Percentiles rank a stretch among this genome's conserved stretches.
Conservation (phyloP, 2,888 invertebrate species). For the Invenusta paracnida region DNA sequence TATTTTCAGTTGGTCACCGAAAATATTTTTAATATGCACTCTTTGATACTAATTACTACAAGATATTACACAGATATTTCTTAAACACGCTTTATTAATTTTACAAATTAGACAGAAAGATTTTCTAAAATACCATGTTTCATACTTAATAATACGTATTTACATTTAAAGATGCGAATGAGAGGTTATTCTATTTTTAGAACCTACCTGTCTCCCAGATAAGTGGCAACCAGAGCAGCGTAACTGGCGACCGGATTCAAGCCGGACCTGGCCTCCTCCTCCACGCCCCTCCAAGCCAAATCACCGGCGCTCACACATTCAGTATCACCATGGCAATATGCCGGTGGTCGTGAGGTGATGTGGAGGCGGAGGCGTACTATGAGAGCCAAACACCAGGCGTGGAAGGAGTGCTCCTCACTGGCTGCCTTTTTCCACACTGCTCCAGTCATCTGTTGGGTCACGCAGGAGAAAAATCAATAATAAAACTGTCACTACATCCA, state of each 20-base stretch:
- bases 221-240: background rate
- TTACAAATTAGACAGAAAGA: too few relatives aligned
- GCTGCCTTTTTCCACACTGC: background rate
- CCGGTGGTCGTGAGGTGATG: background rate
- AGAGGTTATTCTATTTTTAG: too few relatives aligned
- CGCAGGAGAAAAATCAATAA: background rate
- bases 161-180: too few relatives aligned
- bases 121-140: too few relatives aligned
- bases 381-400: conserved; percentile 36
- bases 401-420: conserved; percentile 35
- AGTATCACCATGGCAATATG: background rate
- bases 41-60: too few relatives aligned
- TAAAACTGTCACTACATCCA: too few relatives aligned
- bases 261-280: background rate
- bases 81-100: too few relatives aligned
- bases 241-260: background rate
- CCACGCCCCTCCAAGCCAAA: background rate
- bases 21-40: too few relatives aligned
- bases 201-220: background rate
- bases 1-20: too few relatives aligned
- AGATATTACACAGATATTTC: too few relatives aligned
- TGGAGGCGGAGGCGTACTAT: conserved; percentile 28
- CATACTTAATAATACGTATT: too few relatives aligned
- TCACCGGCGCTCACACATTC: background rate
- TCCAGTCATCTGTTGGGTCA: background rate